Base-by-base conservation (phyloP, 2,797 vertebrate species). In the Cynopterus sphinx region DNA sequence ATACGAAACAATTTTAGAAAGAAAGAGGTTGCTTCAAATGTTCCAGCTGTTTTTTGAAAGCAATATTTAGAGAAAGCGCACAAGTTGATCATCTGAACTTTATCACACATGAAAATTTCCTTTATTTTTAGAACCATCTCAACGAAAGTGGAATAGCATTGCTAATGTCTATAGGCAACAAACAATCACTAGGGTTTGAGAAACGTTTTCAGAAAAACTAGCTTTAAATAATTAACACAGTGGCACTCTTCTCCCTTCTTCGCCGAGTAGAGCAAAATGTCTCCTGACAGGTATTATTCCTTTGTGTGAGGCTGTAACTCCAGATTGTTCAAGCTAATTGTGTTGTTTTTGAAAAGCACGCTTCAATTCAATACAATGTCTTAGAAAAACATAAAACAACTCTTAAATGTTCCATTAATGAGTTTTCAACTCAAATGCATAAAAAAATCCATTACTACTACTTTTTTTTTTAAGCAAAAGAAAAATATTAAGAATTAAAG, bases 201-300 rank as follows among this genome's bases (percentile, higher is more conserved):
- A 81, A 81, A 74, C 78, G 85, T 87, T 91, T 92, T 94, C 28
- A 84, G 87, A 74, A 93, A 92, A 95, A 95, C 41, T 41, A 67
- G 31, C 46, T 93, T 95, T 97, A 96, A 97, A 97, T 95, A 94
- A 97, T 96, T 95, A 95, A 96, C 33, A 39, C 63, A 31, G 19
- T 17, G 26, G 82, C 16, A 33, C 55, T 92, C 39, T 43, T 19
- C 43, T 39, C 95, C 41, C 26, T 73, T 78, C 81, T 94, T 83
- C 22, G 31, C 36, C 65, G 13, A 17, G 93, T 9, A 79, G 49
- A 96, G 55, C 68, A 82, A 86, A 92, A 92, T 92, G 43, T 61
- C 74, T 95, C 90, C 33, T 94, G 96, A 87, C 90, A 96, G 90
- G 90, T 63, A 77, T 43, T 28, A 85, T 5, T 63, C 43, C 68